A percentile compares a stretch with the other conserved stretches of the same genome.
These are phyloP conservation scores for Chymomyza fuscimana DNA, from an alignment of 2,888 invertebrate species.

Conservation along the genomic window DNA sequence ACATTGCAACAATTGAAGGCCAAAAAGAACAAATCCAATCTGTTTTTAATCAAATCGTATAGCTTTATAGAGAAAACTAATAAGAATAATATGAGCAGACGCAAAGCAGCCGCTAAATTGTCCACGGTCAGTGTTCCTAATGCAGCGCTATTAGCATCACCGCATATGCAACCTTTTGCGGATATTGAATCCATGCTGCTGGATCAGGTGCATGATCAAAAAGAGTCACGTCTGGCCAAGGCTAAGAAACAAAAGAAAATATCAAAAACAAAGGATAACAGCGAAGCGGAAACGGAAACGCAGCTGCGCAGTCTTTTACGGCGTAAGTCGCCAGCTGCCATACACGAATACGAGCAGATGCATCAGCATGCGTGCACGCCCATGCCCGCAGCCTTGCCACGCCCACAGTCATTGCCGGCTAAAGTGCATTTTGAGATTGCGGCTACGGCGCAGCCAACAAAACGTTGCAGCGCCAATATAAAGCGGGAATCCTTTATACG, in stretches of 20 bases:
- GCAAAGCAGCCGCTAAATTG: slow-evolving; percentile 19
- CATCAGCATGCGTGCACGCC: slow-evolving; percentile 2
- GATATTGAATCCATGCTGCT: slow-evolving; percentile 40
- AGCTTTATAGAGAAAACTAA: slow-evolving; percentile 59
- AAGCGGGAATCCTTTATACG: slow-evolving; percentile 75
- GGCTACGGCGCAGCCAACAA: neutral
- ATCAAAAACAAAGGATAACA: slow-evolving; percentile 12
- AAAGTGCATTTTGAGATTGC: slow-evolving; percentile 43
- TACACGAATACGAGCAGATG: slow-evolving; percentile 44
- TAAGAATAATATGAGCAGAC: slow-evolving; percentile 22
- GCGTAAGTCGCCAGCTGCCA: slow-evolving; percentile 13
- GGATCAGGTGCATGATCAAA: slow-evolving; percentile 15
- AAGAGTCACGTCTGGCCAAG: slow-evolving; percentile 6
- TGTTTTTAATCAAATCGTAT: slow-evolving; percentile 66
- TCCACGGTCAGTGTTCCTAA: slow-evolving; percentile 11
- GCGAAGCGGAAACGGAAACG: slow-evolving; percentile 6
- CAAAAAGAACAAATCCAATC: slow-evolving; percentile 67
- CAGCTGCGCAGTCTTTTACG: slow-evolving; percentile 33
- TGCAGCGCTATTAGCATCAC: slow-evolving; percentile 25
- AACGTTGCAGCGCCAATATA: slow-evolving; percentile 24
- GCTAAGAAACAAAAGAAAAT: slow-evolving; percentile 9
- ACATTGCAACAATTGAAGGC: slow-evolving; percentile 56
- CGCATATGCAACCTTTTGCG: slow-evolving; percentile 40
- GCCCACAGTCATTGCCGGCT: slow-evolving; percentile 61
- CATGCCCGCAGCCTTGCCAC: slow-evolving; percentile 29